Percentiles rank a stretch among this genome's conserved stretches.
Evolutionary conservation across 2,888 invertebrate species (phyloP).

Genomic region (Mesochorus sp.): DNA sequence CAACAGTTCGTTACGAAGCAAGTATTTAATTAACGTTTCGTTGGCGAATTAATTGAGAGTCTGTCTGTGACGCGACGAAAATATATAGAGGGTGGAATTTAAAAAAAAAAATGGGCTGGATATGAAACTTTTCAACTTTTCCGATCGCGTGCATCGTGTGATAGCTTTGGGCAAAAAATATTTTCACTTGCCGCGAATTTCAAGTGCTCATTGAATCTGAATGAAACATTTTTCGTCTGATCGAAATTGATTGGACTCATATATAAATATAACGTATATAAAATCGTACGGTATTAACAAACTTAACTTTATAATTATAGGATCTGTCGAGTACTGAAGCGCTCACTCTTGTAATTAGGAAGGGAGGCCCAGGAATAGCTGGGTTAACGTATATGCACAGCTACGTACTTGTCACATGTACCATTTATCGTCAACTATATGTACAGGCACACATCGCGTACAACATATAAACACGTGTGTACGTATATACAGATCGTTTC

Average conservation of each 20-base stretch:
- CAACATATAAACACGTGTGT: too few relatives aligned
- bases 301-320: constrained; percentile 42
- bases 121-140: constrained; percentile 27
- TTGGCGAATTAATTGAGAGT: constrained; percentile 15
- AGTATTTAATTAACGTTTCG: background rate
- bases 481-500: too few relatives aligned
- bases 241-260: background rate
- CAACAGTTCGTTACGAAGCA: background rate
- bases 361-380: background rate
- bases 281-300: too few relatives aligned
- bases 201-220: background rate
- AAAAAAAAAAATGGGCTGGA: background rate
- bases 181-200: constrained; percentile 11
- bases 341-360: constrained; percentile 30
- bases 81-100: background rate
- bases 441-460: constrained; percentile 1
- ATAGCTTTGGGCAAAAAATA: constrained; percentile 4
- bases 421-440: background rate
- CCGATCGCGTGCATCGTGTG: background rate
- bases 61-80: background rate
- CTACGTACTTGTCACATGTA: constrained; percentile 10
- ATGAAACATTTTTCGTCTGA: constrained; percentile 3
- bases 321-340: constrained; percentile 23
- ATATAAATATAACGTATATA: background rate
- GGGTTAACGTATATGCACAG: background rate